Base-by-base conservation (phyloP, 2,113 vertebrate genomes). In the Todiramphus saurophagus region DNA sequence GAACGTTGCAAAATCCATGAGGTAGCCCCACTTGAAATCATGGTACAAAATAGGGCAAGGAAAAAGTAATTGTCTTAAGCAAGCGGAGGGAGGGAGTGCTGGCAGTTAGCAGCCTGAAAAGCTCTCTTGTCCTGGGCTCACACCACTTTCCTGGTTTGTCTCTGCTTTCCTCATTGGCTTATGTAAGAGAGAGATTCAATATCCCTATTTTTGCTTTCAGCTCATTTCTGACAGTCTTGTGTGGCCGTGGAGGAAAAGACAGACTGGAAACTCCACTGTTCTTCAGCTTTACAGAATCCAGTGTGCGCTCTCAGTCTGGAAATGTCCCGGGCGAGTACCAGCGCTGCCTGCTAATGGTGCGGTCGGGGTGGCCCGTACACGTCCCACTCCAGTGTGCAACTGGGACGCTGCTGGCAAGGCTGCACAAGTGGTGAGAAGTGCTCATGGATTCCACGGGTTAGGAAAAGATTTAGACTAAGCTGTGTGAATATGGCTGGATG, bases 321-420 rank as follows among this genome's bases (percentile, higher is more conserved):
- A 46, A 27, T 5, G 16, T 50, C 27, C 39, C 39, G 21, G 58
- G 27, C 20, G 56, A 75, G 67, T 16, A 19, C 39, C 11, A 39
- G 53, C 41, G 11, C 17, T 48, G 39, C 33, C 44, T 1, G 1
- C 13, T 39, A 27, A 27, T 4, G 7, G 76, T 1, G 1, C 10
- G 83, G 41, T 27, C 2, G 5, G 28, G 18, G 28, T 8, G 30
- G 55, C 48, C 24, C 56, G 30, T 48, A 19, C 20, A 4, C 1
- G 1, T 37, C 56, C 21, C 10, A 3, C 23, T 68, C 41, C 31
- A 21, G 7, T 0, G 2, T 31, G 31, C 53, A 13, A 1, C 0
- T 10, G 27, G 48, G 43, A 50, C 3, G 0, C 37, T 76, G 37
- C 27, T 2, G 2, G 62, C 41, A 23, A 43, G 58, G 81, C 41